These are phyloP conservation scores for Gasteruption jaculator DNA, from an alignment of 2,888 invertebrate species.

Conservation along the genomic window DNA sequence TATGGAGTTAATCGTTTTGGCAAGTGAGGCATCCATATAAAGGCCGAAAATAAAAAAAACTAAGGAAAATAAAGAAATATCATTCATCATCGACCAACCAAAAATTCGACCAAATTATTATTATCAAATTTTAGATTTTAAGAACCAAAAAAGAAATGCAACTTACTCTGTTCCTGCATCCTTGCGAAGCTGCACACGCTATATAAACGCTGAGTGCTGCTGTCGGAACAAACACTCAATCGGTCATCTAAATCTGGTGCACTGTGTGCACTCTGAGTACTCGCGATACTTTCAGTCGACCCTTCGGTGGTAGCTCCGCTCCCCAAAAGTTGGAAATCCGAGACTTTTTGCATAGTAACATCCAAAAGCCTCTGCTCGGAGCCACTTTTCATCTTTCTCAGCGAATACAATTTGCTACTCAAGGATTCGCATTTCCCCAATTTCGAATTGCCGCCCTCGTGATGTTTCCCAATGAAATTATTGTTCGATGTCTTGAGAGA, in stretches of 20 bases:
- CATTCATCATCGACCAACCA: no score
- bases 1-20: no score
- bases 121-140: not conserved
- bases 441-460: constrained; percentile 1
- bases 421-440: no score
- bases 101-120: not conserved
- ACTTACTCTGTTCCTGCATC: constrained; percentile 40
- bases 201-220: constrained; percentile 40
- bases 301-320: constrained; percentile 43
- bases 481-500: constrained; percentile 25
- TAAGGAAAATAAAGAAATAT: no score
- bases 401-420: constrained; percentile 27
- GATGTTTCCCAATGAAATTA: constrained; percentile 3
- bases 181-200: constrained; percentile 33
- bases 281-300: constrained; percentile 47
- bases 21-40: no score
- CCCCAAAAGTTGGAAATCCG: constrained; percentile 30
- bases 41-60: no score
- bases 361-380: constrained; percentile 41
- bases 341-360: constrained; percentile 24
- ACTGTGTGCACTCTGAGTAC: constrained; percentile 45
- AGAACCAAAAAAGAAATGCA: not conserved
- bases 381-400: constrained; percentile 38
- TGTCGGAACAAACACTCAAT: constrained; percentile 44
- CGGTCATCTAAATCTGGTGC: constrained; percentile 47